Base-by-base conservation (phyloP, 2,888 invertebrate genomes). In the Eupithecia subfuscata region DNA sequence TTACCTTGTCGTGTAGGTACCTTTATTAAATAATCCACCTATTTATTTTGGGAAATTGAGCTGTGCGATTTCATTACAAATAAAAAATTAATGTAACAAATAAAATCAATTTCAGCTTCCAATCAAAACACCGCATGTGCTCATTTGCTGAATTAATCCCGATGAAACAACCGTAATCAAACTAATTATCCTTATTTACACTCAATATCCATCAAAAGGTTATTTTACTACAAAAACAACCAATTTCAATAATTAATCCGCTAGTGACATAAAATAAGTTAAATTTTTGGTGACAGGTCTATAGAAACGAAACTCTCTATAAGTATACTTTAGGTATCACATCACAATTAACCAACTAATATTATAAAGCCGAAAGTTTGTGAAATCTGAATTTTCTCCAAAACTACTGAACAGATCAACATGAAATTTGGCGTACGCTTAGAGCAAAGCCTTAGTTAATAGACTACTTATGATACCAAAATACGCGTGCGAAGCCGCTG, bases 171-270 rank as follows among this genome's bases (percentile, higher is more conserved):
- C 60, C 71, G 40, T 71, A 68, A 71, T 71, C 48, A 71, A 75
- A 73, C 73, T 75, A 73, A 75, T 77, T 75, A 74, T 68, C 30
- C 2, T 40, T 75, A 72, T 71, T 75, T 69, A 77, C 67, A 77
- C 71, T 75, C 25, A 78, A 79, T 75, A 78, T 56, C 73, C 70
- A 60, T 75, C 75, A 69, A 56, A 75, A 73, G 68, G 83, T 34
- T 65, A 65, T 65, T 40, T 65, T 34, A 65, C 82, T 82, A 85
- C 82, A 85, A 87, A 84, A 89, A 88, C 86, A 88, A 85, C 84
- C 85, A 89, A 91, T 92, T 91, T 90, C 85, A 90, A 91, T 92
- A 90, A 92, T 92, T 88, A 92, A 91, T 91, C 89, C 84, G 82
- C 79, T 81, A 37, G 69, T 79, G 80, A 81, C 82, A 83, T 82